Percentiles rank a stretch among this genome's conserved stretches.
Evolutionary conservation across 2,797 vertebrate species (phyloP).

Genomic region (Myripristis jacobus): DNA sequence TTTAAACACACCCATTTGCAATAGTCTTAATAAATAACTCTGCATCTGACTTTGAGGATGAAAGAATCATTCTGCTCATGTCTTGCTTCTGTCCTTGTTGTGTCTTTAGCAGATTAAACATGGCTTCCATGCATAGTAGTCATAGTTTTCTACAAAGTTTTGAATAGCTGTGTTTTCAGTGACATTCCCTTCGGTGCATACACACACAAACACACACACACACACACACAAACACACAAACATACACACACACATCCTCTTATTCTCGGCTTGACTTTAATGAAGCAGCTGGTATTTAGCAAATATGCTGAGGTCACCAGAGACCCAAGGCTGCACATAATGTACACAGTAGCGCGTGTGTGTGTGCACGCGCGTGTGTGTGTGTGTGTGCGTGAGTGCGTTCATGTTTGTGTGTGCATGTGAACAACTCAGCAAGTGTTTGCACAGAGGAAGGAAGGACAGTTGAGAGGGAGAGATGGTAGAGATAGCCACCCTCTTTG

Average conservation of each 20-base stretch:
- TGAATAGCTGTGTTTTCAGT: slow-evolving; percentile 12
- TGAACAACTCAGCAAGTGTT: slow-evolving; percentile 23
- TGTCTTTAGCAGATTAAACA: no score
- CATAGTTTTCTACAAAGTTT: slow-evolving; percentile 24
- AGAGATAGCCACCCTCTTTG: slow-evolving; percentile 48
- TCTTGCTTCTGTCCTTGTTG: no score
- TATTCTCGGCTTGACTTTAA: slow-evolving; percentile 55
- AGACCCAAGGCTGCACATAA: slow-evolving; percentile 37
- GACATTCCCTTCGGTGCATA: slow-evolving; percentile 14
- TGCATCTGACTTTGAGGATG: no score
- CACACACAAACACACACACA: slow-evolving; percentile 1
- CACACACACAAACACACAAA: slow-evolving; percentile 14
- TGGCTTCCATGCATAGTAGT: not conserved
- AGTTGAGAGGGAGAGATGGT: slow-evolving; percentile 57
- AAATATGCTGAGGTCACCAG: slow-evolving; percentile 71
- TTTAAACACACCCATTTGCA: no score
- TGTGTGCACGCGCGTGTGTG: not conserved
- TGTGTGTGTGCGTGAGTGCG: slow-evolving; percentile 2
- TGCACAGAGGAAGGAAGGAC: slow-evolving; percentile 61
- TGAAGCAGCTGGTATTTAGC: slow-evolving; percentile 67
- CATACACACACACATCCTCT: slow-evolving; percentile 14
- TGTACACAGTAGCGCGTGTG: slow-evolving; percentile 4
- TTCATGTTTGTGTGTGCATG: slow-evolving; percentile 21
- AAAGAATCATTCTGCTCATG: no score
- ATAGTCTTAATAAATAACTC: no score